Conservation (phyloP, 2,797 vertebrate genomes). For the Paramormyrops hopkinsi region DNA sequence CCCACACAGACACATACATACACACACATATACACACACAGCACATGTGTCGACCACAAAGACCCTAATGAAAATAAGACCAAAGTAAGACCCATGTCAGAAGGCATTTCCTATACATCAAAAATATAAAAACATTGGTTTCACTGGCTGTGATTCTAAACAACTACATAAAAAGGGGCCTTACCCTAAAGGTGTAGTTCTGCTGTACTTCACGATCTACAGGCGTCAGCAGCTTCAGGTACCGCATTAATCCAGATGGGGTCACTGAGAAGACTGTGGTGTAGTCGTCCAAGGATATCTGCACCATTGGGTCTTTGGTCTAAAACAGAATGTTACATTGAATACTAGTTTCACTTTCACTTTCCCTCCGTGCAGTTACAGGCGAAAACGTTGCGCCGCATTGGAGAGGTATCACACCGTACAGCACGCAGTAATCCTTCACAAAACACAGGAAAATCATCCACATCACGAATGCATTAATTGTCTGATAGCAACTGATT, state of each 20-base stretch:
- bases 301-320: conserved; percentile 84
- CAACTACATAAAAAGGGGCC: conserved; percentile 18
- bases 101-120: neutral
- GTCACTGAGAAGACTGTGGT: conserved; percentile 75
- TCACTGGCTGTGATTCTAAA: neutral
- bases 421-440: neutral
- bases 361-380: conserved; percentile 1
- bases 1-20: neutral
- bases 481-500: neutral
- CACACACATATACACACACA: neutral
- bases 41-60: neutral
- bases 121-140: neutral
- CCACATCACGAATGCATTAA: neutral
- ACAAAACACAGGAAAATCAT: neutral
- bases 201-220: conserved; percentile 88
- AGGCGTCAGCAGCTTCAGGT: conserved; percentile 81
- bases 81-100: neutral
- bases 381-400: neutral
- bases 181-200: conserved; percentile 83
- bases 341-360: conserved; percentile 10
- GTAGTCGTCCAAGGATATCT: conserved; percentile 77
- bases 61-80: neutral
- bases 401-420: conserved; percentile 30
- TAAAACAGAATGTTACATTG: conserved; percentile 33
- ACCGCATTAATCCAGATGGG: conserved; percentile 73